Evolutionary conservation across 2,113 vertebrate genomes (phyloP), one percentile per base, ranked within the genome.

Genomic region (Tupaia tana): DNA sequence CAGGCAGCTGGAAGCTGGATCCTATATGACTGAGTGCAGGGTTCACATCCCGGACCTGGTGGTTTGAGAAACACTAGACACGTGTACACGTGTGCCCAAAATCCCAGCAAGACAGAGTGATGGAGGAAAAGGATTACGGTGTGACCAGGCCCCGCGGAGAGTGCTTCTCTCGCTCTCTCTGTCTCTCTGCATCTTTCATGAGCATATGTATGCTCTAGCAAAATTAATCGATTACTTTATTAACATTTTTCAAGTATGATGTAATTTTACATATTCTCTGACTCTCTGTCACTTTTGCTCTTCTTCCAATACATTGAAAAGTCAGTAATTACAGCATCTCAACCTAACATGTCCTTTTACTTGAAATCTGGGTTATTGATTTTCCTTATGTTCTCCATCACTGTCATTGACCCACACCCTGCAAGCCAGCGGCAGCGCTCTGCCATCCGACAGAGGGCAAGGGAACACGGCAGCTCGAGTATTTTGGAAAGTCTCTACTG

Each of bases 341-440:
- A 88, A 71, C n/a, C 89, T 74, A 77, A 96, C 86, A 73, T 86
- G n/a, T 73, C 58, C 74, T 93, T 93, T 81, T 71, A 82, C 52
- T 89, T 81, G 81, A 91, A 91, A 91, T 54, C 8, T 31, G 84
- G 27, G 15, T 73, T 90, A n/a, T 58, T 73, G 64, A 87, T 71
- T 84, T 87, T 92, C 67, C 56, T 74, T 88, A 63, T 83, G 81
- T 67, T 67, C 91, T 87, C 14, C 25, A 15, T 90, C 73, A 29
- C 54, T 94, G 31, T 73, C 61, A 75, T 7, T 59, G 52, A 64
- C 70, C 59, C 59, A 43, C 24, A 58, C 69, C n/a, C 73, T 82
- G 9, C 56, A 85, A 88, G 34, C 71, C 12, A 67, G 9, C 20
- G 59, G 63, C 77, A 73, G 59, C 69, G 25, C 10, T 95, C 31